A percentile compares a stretch with the other conserved stretches of the same genome.
These are phyloP conservation scores for Julus scandinavius DNA, from an alignment of 2,888 invertebrate genomes.

Conservation along the genomic window DNA sequence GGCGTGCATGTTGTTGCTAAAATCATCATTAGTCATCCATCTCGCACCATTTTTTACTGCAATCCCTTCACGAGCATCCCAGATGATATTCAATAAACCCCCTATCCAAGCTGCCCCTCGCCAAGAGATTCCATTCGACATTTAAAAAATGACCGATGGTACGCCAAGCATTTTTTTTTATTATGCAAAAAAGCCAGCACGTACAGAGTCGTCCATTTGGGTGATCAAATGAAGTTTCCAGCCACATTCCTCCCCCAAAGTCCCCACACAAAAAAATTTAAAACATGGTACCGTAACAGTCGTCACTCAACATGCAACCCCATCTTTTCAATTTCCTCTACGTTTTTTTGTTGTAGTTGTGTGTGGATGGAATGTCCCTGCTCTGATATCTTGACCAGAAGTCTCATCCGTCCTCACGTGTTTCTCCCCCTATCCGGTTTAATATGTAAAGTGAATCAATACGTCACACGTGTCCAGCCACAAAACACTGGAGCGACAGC, in stretches of 20 bases:
- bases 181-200: not conserved
- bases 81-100: constrained; percentile 27
- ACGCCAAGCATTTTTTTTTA: not conserved
- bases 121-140: constrained; percentile 27
- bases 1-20: constrained; percentile 20
- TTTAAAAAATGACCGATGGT: constrained; percentile 33
- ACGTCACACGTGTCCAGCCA: constrained; percentile 25
- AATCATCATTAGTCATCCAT: constrained; percentile 33
- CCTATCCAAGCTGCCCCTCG: constrained; percentile 20
- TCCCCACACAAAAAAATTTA: not conserved
- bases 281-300: not conserved
- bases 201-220: not conserved
- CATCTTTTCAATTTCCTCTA: constrained; percentile 12
- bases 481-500: not conserved
- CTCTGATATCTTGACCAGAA: constrained; percentile 14
- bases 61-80: constrained; percentile 6
- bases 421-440: constrained; percentile 12
- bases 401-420: not conserved
- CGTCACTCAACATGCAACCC: not conserved
- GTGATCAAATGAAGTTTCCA: constrained; percentile 1
- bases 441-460: constrained; percentile 24
- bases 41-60: constrained; percentile 14
- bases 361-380: not conserved
- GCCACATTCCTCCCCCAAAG: not conserved
- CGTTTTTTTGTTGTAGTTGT: not conserved